A percentile compares a stretch with the other conserved stretches of the same genome.
Conservation (phyloP, 2,888 invertebrate species). For the Cheilosia grossa region DNA sequence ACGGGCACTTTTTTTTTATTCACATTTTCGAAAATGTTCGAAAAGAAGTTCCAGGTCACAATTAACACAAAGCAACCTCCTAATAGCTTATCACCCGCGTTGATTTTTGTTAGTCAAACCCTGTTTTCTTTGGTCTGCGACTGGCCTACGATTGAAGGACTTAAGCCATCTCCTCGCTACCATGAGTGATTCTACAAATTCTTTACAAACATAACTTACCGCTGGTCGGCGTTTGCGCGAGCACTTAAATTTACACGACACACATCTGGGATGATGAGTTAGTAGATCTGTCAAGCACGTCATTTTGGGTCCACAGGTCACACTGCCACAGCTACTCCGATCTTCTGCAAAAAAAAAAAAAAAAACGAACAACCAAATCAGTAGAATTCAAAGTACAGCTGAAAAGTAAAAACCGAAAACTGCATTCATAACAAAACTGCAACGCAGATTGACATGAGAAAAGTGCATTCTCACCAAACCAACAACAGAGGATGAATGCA, state of each 20-base stretch:
- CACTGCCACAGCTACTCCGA: slow-evolving; percentile 86
- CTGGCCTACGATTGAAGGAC: too few relatives aligned
- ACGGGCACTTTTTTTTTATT: too few relatives aligned
- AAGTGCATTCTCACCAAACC: slow-evolving; percentile 64
- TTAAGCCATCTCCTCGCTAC: too few relatives aligned
- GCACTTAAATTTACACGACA: slow-evolving; percentile 88
- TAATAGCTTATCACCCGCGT: too few relatives aligned
- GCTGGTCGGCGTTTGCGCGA: slow-evolving; percentile 82
- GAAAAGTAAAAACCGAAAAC: slow-evolving; percentile 58
- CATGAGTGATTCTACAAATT: not conserved
- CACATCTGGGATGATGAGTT: slow-evolving; percentile 88
- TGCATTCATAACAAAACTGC: slow-evolving; percentile 61
- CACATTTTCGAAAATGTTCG: too few relatives aligned
- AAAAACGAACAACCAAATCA: slow-evolving; percentile 4
- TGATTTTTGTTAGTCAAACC: too few relatives aligned
- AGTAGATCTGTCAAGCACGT: slow-evolving; percentile 87
- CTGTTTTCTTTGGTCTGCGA: too few relatives aligned
- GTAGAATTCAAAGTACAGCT: slow-evolving; percentile 33
- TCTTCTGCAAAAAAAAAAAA: slow-evolving; percentile 84
- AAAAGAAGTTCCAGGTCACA: too few relatives aligned
- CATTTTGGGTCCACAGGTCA: slow-evolving; percentile 88
- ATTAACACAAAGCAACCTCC: too few relatives aligned
- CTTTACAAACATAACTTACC: slow-evolving; percentile 75
- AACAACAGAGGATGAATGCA: slow-evolving; percentile 65
- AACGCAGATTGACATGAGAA: slow-evolving; percentile 21